Conservation (phyloP, 2,113 vertebrate genomes). For the Bambusicola thoracicus region DNA sequence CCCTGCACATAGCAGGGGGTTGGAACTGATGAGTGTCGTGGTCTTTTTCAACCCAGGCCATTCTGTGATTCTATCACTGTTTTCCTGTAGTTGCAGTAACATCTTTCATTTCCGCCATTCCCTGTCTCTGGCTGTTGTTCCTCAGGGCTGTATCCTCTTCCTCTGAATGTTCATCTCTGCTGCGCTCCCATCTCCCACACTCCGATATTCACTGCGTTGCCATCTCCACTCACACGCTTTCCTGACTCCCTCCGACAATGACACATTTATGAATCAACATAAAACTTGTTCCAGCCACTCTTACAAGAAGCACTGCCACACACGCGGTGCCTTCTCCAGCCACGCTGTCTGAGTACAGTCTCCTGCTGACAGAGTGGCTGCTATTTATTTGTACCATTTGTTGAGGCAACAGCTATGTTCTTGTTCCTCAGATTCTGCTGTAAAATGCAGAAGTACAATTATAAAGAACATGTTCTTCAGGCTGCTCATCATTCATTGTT, state of each 20-base stretch:
- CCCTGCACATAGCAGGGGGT: too few species aligned
- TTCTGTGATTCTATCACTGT: too few species aligned
- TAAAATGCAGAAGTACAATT: background rate
- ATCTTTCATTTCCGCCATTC: too few species aligned
- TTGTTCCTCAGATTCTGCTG: background rate
- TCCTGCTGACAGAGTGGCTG: background rate
- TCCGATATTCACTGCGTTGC: background rate
- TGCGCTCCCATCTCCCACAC: background rate
- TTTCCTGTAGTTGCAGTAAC: background rate
- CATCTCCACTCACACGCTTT: fast-evolving
- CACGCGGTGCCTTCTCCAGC: background rate
- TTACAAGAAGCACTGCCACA: background rate
- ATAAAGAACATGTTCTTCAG: background rate
- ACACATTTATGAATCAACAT: background rate
- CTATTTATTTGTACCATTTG: fast-evolving
- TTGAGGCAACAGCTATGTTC: background rate
- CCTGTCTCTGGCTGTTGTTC: fast-evolving
- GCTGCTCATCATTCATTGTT: background rate
- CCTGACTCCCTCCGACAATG: background rate
- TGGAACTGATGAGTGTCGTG: too few species aligned
- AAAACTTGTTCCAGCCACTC: background rate
- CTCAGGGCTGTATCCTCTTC: background rate
- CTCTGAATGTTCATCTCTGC: background rate
- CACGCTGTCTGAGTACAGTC: fast-evolving
- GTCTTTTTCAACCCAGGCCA: too few species aligned